Evolutionary conservation across 2,113 vertebrate species (phyloP), one percentile per base, ranked within the genome.

Genomic region (Pelecanoides urinatrix): DNA sequence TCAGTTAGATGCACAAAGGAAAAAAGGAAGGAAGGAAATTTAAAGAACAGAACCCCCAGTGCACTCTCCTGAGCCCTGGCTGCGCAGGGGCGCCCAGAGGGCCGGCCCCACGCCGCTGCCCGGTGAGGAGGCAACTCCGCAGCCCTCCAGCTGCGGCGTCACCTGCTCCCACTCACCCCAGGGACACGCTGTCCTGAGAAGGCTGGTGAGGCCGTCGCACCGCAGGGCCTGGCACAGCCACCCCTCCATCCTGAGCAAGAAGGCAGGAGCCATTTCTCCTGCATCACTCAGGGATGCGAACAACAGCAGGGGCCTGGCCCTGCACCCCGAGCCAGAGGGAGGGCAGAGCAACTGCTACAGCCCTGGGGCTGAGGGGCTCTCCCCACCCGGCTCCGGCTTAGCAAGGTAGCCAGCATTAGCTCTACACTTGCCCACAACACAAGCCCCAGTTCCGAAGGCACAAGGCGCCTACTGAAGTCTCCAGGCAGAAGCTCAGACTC

Each of bases 1-100:
- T 97, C 92, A 94, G 96, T 98, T 98, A 98, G 98, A 97, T 97
- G 97, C 94, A 90, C 94, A 97, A 93, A 97, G 94, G 91, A 93
- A 86, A 91, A 92, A 82, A 92, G 30, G 52, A 95, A 98, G 92
- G 91, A 96, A 95, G 94, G 88, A 97, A 74, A 91, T 84, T 50
- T 87, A 76, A 97, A 94, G 52, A 80, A 83, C 87, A 95, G 56
- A 91, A 94, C 21, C 9, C 38, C 50, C 58, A 56, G 22, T 1
- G 2, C 18, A 4, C 22, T 0, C 2, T 38, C 85, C 68, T 1
- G 19, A 75, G 53, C 49, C 63, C 56, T 8, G 18, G 58, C 36
- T 47, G 61, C 40, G 16, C 16, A 10, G 22, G 4, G 4, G 49
- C 16, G 2, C 62, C 5, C n/a, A 20, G 10, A 44, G 32, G 73